phyloP scores from a whole-genome alignment of 2,113 vertebrate species.

The Rhinopomastus cyanomelas region DNA sequence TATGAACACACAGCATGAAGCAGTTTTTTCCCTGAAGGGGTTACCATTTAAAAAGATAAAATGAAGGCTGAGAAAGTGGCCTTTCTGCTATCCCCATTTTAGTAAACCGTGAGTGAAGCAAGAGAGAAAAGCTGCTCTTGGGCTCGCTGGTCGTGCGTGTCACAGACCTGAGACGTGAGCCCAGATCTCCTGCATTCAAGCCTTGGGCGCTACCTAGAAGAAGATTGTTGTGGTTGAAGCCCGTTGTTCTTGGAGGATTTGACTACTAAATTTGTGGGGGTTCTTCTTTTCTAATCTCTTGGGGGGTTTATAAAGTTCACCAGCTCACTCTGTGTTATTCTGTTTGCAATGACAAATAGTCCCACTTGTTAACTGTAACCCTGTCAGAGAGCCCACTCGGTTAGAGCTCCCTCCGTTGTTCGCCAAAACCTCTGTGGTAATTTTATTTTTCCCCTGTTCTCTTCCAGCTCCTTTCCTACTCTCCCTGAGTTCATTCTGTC shows the following conservation, averaged over 20 bases:
- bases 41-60: constrained; percentile 19
- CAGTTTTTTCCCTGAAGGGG: neutral
- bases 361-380: neutral
- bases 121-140: neutral
- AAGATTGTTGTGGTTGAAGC: neutral
- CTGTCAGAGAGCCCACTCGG: neutral
- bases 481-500: neutral
- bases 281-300: neutral
- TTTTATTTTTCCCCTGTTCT: neutral
- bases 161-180: neutral
- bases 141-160: neutral
- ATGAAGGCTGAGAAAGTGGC: neutral
- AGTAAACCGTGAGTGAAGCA: neutral
- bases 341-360: neutral
- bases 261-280: neutral
- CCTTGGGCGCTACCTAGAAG: neutral
- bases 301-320: neutral
- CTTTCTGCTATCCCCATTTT: neutral
- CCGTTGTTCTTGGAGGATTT: neutral
- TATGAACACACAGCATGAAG: neutral
- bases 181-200: neutral
- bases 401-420: neutral
- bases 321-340: neutral
- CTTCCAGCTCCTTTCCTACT: neutral
- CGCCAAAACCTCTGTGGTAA: neutral